These are phyloP conservation scores for Colius striatus DNA, from an alignment of 2,113 vertebrate genomes.

Conservation along the genomic window DNA sequence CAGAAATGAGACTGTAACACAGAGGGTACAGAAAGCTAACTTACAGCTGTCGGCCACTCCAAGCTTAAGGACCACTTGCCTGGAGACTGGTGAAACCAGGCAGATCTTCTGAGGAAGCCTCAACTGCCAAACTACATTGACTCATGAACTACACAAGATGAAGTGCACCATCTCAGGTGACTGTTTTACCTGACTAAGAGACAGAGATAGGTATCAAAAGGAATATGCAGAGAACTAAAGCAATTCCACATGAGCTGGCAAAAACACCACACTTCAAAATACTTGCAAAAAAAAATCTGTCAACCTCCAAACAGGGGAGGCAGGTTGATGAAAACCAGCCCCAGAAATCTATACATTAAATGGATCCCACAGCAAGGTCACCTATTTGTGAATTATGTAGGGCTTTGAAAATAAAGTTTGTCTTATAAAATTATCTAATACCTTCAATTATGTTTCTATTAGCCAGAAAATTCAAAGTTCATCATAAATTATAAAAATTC, in stretches of 20 bases:
- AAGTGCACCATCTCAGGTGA: neutral
- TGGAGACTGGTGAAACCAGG: neutral
- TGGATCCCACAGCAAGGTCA: slow-evolving; percentile 3
- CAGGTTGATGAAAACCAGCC: neutral
- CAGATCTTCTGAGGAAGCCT: neutral
- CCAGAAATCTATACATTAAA: neutral
- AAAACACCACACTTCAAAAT: neutral
- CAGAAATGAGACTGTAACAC: neutral
- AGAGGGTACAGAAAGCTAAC: neutral
- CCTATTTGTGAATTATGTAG: neutral
- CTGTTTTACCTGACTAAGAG: neutral
- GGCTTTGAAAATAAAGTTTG: slow-evolving; percentile 8
- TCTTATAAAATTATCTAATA: slow-evolving; percentile 24
- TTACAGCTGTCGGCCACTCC: neutral
- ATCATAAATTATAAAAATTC: slow-evolving; percentile 19
- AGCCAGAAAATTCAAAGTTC: slow-evolving; percentile 45
- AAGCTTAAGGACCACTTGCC: accelerated
- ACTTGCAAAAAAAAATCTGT: neutral
- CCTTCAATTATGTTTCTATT: slow-evolving; percentile 48
- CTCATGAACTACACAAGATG: neutral
- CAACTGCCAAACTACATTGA: neutral
- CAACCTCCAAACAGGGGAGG: neutral
- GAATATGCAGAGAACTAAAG: neutral
- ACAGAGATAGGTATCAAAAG: neutral
- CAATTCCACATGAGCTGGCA: neutral